These are phyloP conservation scores for Stichopus chloronotus DNA, from an alignment of 35 echinoderm and acorn worm species.

Conservation along the genomic window DNA sequence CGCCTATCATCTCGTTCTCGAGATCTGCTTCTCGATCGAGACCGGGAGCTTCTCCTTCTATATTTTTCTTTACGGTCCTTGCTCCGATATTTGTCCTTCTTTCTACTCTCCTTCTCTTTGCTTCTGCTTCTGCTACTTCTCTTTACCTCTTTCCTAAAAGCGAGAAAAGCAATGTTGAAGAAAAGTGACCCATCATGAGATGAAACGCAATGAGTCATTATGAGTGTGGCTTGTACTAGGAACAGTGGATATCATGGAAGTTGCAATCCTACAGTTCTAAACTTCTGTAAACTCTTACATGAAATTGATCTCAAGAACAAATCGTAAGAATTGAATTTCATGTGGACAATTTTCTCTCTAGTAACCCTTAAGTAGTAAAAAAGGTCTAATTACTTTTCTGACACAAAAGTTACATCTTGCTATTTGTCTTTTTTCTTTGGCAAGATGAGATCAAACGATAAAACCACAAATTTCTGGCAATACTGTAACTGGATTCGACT, in stretches of 20 bases:
- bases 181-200: not conserved
- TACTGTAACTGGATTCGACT: too few relatives aligned
- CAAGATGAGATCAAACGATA: too few relatives aligned
- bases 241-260: not conserved
- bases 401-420: too few relatives aligned
- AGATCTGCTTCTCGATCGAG: slow-evolving; percentile 62
- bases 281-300: too few relatives aligned
- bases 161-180: not conserved
- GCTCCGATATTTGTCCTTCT: slow-evolving; percentile 65
- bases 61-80: slow-evolving; percentile 62
- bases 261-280: too few relatives aligned
- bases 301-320: too few relatives aligned
- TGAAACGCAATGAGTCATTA: not conserved
- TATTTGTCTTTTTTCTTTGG: too few relatives aligned
- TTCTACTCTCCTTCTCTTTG: slow-evolving; percentile 60
- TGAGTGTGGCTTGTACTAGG: not conserved
- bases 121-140: slow-evolving; percentile 57
- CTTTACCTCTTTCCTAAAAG: slow-evolving; percentile 1
- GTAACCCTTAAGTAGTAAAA: too few relatives aligned
- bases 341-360: too few relatives aligned
- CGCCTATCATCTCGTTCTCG: slow-evolving; percentile 64
- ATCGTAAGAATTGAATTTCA: too few relatives aligned
- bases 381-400: too few relatives aligned
- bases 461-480: too few relatives aligned
- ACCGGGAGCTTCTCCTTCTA: slow-evolving; percentile 42